Base-by-base conservation (phyloP, 1,140 invertebrate genomes). In the Sinella curviseta region DNA sequence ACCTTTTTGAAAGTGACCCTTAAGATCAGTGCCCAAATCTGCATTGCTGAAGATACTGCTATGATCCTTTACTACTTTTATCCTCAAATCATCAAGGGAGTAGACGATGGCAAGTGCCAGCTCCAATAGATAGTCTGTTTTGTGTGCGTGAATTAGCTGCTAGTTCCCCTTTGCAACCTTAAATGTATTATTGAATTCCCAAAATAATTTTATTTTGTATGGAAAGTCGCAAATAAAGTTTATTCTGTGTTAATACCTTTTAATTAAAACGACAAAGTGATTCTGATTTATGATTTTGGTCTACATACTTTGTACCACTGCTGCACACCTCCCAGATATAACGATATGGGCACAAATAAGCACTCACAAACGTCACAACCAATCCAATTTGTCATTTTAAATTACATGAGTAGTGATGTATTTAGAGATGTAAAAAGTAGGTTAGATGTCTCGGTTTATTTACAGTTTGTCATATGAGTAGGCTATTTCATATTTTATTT, bases 1-100 rank as follows among this genome's bases (percentile, higher is more conserved):
- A 80, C 31, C 34, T 77, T 80, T 36, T 73, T 80, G n/a, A 80
- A 77, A 77, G 67, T 80, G 16, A 76, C 78, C 55, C 65, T 80
- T 35, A 80, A 77, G 34, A 80, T 80, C 39, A 80, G 73, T 36
- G 75, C 78, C 31, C 74, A 80, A 54, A 57, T 80, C 30, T 80
- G 74, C 57, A 76, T 76, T 39, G 26, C 74, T 26, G 74, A 80
- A 17, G 74, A 80, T 55, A 54, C 31, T 26, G 57, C 74, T 34
- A 76, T 76, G 57, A 39, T 80, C 28, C 30, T 80, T 70, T 57
- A 76, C 26, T 77, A 74, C 75, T 80, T 80, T 39, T 80, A 80
- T 60, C 78, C 78, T 26, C 55, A 80, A 26, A 77, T 80, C 28
- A 80, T 80, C 35, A 80, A 80, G 55, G 35, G 70, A 12, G 60